These are phyloP conservation scores for Cepaea hortensis DNA, from an alignment of 2,888 invertebrate genomes.

Conservation along the genomic window DNA sequence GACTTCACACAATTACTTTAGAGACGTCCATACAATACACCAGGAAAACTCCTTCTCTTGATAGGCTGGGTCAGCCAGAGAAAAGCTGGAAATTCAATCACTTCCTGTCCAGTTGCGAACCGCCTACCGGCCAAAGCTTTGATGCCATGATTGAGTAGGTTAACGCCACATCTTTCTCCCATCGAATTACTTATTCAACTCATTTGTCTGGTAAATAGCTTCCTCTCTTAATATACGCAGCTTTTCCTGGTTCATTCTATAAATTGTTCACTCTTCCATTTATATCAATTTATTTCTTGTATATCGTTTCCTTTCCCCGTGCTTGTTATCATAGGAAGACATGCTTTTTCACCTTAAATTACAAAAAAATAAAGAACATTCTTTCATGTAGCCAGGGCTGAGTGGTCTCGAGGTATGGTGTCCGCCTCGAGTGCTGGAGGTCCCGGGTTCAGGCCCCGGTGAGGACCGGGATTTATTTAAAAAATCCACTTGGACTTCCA, in stretches of 20 bases:
- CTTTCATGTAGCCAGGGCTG: no score
- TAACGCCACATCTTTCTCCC: conserved; percentile 21
- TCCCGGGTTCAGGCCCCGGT: no score
- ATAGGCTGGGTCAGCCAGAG: conserved; percentile 2
- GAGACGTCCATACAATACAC: no score
- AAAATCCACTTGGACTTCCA: no score
- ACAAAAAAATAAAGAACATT: no score
- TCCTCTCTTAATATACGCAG: not conserved
- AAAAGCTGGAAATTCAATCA: conserved; percentile 7
- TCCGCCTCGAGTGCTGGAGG: no score
- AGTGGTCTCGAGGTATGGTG: no score
- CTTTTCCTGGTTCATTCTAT: not conserved
- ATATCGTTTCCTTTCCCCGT: not conserved
- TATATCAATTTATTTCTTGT: not conserved
- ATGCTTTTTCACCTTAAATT: no score
- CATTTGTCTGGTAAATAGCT: conserved; percentile 13
- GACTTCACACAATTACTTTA: no score
- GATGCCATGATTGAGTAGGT: conserved; percentile 9
- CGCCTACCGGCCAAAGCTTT: not conserved
- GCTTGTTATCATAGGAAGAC: not conserved
- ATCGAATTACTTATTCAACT: conserved; percentile 26
- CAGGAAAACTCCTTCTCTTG: not conserved
- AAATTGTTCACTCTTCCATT: not conserved
- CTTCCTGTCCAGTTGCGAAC: not conserved
- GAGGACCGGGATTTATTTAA: no score